Conservation (phyloP, 2,888 invertebrate species). For the Agonopterix alstromeriana region DNA sequence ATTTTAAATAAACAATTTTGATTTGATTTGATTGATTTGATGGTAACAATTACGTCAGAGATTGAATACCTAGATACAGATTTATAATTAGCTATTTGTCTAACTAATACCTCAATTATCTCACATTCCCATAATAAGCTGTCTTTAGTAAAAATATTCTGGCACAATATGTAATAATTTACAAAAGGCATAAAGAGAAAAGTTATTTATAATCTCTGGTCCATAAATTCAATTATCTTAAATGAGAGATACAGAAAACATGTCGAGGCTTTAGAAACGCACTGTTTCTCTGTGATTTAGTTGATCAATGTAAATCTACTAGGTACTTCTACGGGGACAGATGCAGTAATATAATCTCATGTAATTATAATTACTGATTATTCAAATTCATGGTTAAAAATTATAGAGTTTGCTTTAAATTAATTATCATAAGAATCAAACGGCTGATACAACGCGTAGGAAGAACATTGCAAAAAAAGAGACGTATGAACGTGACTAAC, state of each 20-base stretch:
- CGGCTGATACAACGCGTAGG: too few species aligned
- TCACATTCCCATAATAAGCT: not conserved
- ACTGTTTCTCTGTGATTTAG: slow-evolving; percentile 18
- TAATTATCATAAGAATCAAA: too few species aligned
- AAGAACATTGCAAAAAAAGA: too few species aligned
- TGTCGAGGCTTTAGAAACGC: slow-evolving; percentile 8
- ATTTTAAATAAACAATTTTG: too few species aligned
- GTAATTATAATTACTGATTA: slow-evolving; percentile 36
- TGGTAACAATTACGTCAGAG: too few species aligned
- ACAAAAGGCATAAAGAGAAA: not conserved
- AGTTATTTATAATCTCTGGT: slow-evolving; percentile 17
- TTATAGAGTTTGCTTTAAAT: not conserved
- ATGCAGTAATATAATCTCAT: slow-evolving; percentile 29
- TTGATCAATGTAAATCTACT: slow-evolving; percentile 20
- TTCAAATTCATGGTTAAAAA: slow-evolving; percentile 26
- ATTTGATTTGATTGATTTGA: too few species aligned
- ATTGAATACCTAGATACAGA: not conserved
- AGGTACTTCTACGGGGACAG: slow-evolving; percentile 20
- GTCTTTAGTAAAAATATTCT: not conserved
- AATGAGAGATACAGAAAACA: slow-evolving; percentile 27
- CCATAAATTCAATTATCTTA: slow-evolving; percentile 47
- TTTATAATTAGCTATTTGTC: not conserved
- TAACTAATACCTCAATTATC: not conserved
- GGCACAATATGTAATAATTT: too few species aligned
- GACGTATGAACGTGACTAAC: too few species aligned